Base-by-base conservation (phyloP, 1,140 invertebrate genomes). In the Listronotus bonariensis region DNA sequence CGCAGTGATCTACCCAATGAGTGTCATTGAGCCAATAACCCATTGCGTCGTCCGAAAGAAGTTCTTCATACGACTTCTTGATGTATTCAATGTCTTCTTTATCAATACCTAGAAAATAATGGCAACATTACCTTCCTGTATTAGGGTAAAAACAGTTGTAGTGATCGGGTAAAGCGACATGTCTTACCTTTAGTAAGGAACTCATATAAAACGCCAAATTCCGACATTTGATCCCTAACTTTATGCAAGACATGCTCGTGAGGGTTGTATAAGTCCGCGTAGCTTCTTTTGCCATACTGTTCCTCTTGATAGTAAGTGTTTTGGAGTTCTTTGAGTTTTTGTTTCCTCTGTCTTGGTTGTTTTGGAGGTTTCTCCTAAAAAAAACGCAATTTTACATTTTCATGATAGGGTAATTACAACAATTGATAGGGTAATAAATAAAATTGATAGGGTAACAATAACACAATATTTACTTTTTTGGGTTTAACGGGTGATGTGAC, bases 1-100 rank as follows among this genome's bases (percentile, higher is more conserved):
- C 82, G 64, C 93, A 89, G 82, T 98, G 95, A 77, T 97, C 95
- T 10, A 97, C 94, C 96, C 96, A 98, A 80, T 98, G 93, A 32
- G 95, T 97, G 76, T 97, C 94, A 77, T 96, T 97, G 45, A 97
- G 81, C 92, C 95, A 97, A 76, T 91, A 93, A 48, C 88, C 87
- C 72, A 90, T 87, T 20, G 82, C 84, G 78, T 96, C 92, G 74
- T 96, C 91, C 1, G 89, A 87, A 45, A 98, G 80, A 76, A 97
- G 81, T 45, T 88, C 85, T 64, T 96, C 92, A 77, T 97, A 98
- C 46, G 91, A 92, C 68, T 85, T 81, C 72, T 91, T 90, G 60
- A 98, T 81, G 76, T 90, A 95, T 43, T 87, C 82, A 43, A 96
- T 89, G 79, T 99, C 96, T 80, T 99, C 96, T 3, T 83, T 79